Conservation (phyloP, 2,113 vertebrate genomes). For the Xiphophorus maculatus region DNA sequence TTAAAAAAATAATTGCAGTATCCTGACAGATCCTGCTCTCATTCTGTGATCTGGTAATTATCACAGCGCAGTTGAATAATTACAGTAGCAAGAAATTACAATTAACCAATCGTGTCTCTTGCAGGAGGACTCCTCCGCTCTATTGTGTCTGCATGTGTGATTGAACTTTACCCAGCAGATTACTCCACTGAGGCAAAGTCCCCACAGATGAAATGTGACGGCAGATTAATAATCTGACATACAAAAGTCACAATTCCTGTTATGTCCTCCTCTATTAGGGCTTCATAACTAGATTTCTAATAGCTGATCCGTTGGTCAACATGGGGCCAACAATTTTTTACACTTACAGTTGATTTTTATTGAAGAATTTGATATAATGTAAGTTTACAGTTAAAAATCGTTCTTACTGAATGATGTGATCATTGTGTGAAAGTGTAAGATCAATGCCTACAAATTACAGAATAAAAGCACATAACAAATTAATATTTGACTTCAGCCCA, state of each 20-base stretch:
- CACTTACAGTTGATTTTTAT: too few species aligned
- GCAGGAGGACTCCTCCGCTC: constrained; percentile 47
- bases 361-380: too few species aligned
- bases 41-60: constrained; percentile 78
- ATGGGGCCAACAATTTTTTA: neutral
- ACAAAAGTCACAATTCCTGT: constrained; percentile 58
- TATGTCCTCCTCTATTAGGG: constrained; percentile 51
- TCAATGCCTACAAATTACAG: too few species aligned
- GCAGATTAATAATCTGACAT: constrained; percentile 68
- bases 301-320: constrained; percentile 7
- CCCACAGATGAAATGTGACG: constrained; percentile 63
- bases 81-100: constrained; percentile 78
- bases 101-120: constrained; percentile 77
- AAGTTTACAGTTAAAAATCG: too few species aligned
- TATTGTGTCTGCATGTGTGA: constrained; percentile 23
- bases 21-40: constrained; percentile 62
- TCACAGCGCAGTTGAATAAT: constrained; percentile 79
- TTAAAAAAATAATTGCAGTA: constrained; percentile 73
- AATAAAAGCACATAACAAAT: too few species aligned
- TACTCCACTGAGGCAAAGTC: constrained; percentile 65
- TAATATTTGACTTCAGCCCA: too few species aligned
- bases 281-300: constrained; percentile 54
- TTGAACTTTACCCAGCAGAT: constrained; percentile 43
- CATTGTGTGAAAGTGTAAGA: too few species aligned
- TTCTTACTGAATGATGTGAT: too few species aligned